Conservation (phyloP, 2,797 vertebrate species). For the Enteromius trimaculatus region DNA sequence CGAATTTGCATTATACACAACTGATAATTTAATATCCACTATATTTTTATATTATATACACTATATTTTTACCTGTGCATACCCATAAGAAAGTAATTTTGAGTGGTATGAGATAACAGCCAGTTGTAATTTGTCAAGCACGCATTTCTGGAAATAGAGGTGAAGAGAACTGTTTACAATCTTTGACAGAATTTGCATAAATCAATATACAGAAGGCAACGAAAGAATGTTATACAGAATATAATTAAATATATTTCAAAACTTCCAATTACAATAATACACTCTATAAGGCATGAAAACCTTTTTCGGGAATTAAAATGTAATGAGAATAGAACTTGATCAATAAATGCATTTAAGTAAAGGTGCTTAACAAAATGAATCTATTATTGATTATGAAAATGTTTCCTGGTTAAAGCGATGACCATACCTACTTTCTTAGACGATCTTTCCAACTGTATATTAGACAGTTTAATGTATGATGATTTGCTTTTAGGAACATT, state of each 20-base stretch:
- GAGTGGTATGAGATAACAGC: not conserved
- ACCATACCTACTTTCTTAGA: not conserved
- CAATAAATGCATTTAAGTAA: not conserved
- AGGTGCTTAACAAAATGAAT: constrained; percentile 6
- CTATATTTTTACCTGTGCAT: not conserved
- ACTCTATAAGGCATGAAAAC: not conserved
- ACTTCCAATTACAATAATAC: not conserved
- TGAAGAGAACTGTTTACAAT: not conserved
- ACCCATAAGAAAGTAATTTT: not conserved
- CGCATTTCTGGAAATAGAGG: not conserved
- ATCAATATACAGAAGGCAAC: not conserved
- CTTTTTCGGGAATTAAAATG: constrained; percentile 17
- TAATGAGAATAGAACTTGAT: not conserved
- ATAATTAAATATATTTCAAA: constrained; percentile 1
- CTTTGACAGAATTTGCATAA: not conserved
- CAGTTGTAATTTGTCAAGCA: not conserved
- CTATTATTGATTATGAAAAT: constrained; percentile 6
- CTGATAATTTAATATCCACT: not conserved
- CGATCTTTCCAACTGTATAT: not conserved
- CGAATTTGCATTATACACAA: not conserved
- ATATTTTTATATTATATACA: too few species aligned
- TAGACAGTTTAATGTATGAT: not conserved
- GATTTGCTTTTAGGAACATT: not conserved
- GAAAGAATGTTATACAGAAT: too few species aligned
- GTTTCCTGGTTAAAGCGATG: not conserved